Conservation (phyloP, 2,797 vertebrate genomes). For the Squalus acanthias region DNA sequence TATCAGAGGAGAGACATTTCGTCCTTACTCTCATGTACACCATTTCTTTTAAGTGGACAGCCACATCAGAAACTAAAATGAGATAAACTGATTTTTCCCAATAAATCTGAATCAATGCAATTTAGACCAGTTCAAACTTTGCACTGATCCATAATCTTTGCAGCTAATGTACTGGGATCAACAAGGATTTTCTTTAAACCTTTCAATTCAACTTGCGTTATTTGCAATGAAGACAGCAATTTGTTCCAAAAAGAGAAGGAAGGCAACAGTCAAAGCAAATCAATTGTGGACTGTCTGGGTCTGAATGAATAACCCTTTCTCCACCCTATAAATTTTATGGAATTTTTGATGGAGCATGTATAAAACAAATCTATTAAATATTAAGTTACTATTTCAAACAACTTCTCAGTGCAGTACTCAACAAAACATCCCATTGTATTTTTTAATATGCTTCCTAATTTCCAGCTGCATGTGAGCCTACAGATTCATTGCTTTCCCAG, state of each 20-base stretch:
- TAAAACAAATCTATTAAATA: neutral
- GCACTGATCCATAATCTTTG: constrained; percentile 2
- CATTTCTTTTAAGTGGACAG: neutral
- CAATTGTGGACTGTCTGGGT: neutral
- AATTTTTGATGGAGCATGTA: neutral
- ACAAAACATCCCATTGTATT: neutral
- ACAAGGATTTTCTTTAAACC: constrained; percentile 23
- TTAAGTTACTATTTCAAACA: neutral
- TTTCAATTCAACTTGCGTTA: constrained; percentile 11
- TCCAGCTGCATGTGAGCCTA: neutral
- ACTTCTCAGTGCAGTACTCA: neutral
- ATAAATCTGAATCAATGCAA: constrained; percentile 20
- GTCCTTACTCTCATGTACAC: neutral
- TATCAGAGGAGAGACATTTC: neutral
- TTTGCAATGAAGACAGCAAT: constrained; percentile 28
- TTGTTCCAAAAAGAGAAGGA: neutral
- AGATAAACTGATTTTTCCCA: neutral
- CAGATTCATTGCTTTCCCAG: neutral
- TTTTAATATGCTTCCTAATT: constrained; percentile 8
- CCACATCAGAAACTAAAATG: neutral
- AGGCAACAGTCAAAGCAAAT: neutral
- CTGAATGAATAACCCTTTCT: neutral
- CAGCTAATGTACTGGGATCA: constrained; percentile 33
- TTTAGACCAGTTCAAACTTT: constrained; percentile 31
- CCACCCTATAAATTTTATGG: neutral